Evolutionary conservation across 2,113 vertebrate species (phyloP), one percentile per base, ranked within the genome.

Genomic region (Pelobates fuscus): DNA sequence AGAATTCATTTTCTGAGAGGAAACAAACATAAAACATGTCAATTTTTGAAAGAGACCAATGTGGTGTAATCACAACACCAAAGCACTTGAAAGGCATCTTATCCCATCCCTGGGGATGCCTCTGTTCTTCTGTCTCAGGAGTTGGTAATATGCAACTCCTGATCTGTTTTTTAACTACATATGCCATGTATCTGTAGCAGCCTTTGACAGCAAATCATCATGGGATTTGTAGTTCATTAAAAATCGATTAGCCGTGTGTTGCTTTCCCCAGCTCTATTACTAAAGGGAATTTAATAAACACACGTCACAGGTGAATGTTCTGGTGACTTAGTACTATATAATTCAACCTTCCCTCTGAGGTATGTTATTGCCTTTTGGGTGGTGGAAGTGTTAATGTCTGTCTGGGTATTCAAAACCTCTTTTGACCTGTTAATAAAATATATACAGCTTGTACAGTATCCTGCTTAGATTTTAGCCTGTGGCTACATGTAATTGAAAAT

Each of bases 381-480:
- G 67, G 15, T 41, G 29, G 20, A 20, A 32, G 23, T 23, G 10
- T 2, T 82, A 65, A n/a, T 52, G 81, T 70, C 65, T 81, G 69
- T 81, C 82, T 78, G 54, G 68, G 62, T 82, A 64, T 78, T 78
- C 79, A 81, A 81, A 84, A 83, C 83, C 80, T 77, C 78, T 0
- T 76, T 81, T 82, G 82, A 78, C 84, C 84, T 84, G 79, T 82
- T 71, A 80, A 80, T 78, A 32, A 55, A 77, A 70, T 60, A 71
- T 54, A 26, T 29, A 61, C 41, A 32, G 30, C 54, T 86, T 61
- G 83, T 88, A 87, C 83, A 77, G 82, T 80, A 78, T 78, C 81
- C 81, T 85, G 85, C 83, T 85, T 88, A 86, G 84, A 79, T 78
- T 83, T 88, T 85, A 87, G 84, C 83, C 84, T 77, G 81, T 86